Evolutionary conservation across 2,888 invertebrate genomes (phyloP).

Genomic region (Metellina segmentata): DNA sequence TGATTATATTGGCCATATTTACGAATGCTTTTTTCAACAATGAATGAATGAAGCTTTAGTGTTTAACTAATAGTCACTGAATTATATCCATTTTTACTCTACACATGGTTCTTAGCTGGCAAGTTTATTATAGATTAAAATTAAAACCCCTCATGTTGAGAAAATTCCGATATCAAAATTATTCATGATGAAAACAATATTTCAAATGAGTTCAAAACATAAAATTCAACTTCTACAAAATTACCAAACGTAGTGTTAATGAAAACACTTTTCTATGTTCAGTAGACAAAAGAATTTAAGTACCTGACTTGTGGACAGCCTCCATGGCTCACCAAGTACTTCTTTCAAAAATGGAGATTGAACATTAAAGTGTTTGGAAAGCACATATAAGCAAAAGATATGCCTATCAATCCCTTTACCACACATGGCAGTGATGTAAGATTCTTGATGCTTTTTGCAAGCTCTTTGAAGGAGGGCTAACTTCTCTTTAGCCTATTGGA

Average conservation of each 20-base stretch:
- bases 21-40: too few species aligned
- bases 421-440: slow-evolving; percentile 98
- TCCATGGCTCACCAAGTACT: slow-evolving; percentile 97
- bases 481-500: slow-evolving; percentile 85
- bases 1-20: too few species aligned
- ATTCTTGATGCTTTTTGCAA: slow-evolving; percentile 90
- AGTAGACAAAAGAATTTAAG: too few species aligned
- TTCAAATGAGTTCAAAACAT: background rate
- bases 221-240: background rate
- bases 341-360: slow-evolving; percentile 96
- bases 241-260: background rate
- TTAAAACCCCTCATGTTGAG: background rate
- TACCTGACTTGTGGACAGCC: slow-evolving; percentile 90
- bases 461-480: slow-evolving; percentile 88
- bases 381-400: slow-evolving; percentile 98
- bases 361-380: slow-evolving; percentile 97
- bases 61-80: too few species aligned
- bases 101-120: background rate
- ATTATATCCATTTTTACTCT: too few species aligned
- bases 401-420: slow-evolving; percentile 98
- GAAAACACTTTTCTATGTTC: too few species aligned
- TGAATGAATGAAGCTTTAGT: too few species aligned
- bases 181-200: background rate
- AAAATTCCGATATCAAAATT: background rate
- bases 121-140: background rate